These are phyloP conservation scores for Andrena hattorfiana DNA, from an alignment of 2,888 invertebrate genomes.

Conservation along the genomic window DNA sequence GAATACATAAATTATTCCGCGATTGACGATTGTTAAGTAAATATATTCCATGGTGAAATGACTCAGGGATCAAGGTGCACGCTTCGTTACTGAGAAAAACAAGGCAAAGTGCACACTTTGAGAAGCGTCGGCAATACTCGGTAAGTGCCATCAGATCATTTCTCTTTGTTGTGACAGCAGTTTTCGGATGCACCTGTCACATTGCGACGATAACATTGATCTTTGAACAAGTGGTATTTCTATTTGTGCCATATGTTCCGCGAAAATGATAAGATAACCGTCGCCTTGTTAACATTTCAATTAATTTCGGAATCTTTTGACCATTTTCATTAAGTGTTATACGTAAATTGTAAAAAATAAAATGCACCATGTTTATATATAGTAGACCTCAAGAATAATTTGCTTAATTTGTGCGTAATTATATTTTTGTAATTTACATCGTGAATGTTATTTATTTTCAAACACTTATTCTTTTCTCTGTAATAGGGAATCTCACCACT, in stretches of 20 bases:
- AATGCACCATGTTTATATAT: neutral
- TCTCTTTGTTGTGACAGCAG: constrained; percentile 24
- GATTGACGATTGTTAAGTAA: constrained; percentile 44
- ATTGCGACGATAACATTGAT: constrained; percentile 40
- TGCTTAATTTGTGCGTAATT: too few relatives aligned
- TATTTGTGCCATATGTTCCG: neutral
- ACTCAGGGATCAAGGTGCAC: constrained; percentile 75
- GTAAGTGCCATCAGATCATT: constrained; percentile 47
- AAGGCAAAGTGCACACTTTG: constrained; percentile 2
- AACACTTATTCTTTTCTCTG: constrained; percentile 20
- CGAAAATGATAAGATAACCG: neutral
- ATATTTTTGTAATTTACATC: neutral
- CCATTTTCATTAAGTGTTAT: neutral
- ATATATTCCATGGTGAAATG: constrained; percentile 66
- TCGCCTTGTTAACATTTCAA: neutral
- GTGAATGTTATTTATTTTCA: neutral
- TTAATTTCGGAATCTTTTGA: neutral
- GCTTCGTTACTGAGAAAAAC: constrained; percentile 2
- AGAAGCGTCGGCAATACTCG: neutral
- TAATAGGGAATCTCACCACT: constrained; percentile 13
- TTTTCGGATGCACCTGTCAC: constrained; percentile 31
- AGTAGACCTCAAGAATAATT: neutral
- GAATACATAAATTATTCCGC: constrained; percentile 40
- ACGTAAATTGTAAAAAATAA: neutral
- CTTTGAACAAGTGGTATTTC: constrained; percentile 16